Evolutionary conservation across 2,113 vertebrate genomes (phyloP).

Genomic region (Drymodes brunneopygia): DNA sequence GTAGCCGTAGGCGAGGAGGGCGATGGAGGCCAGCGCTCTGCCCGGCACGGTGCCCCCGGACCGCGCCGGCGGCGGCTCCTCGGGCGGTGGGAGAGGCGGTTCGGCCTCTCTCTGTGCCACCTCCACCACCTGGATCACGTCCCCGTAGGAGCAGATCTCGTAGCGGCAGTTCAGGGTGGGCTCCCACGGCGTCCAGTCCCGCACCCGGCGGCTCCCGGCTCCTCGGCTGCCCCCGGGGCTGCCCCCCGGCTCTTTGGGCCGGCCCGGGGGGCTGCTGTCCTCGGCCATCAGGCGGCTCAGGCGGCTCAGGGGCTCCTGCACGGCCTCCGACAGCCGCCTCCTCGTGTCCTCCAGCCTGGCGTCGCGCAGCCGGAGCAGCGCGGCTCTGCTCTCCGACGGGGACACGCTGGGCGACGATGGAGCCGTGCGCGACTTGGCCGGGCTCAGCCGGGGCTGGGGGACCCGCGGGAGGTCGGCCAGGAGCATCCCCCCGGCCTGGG

Average conservation of each 20-base stretch:
- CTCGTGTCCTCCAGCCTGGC: slow-evolving; percentile 83
- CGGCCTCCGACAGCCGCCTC: slow-evolving; percentile 76
- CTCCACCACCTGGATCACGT: slow-evolving; percentile 72
- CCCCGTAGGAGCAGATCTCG: slow-evolving; percentile 74
- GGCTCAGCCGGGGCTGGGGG: slow-evolving; percentile 74
- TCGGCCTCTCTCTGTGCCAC: neutral
- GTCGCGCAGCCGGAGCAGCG: slow-evolving; percentile 81
- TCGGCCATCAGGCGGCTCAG: slow-evolving; percentile 86
- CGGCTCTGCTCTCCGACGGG: slow-evolving; percentile 71
- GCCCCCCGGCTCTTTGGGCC: neutral
- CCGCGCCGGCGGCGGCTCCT: neutral
- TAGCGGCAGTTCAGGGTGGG: slow-evolving; percentile 56
- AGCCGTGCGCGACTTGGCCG: slow-evolving; percentile 83
- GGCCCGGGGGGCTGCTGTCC: slow-evolving; percentile 59
- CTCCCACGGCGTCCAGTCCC: slow-evolving; percentile 23
- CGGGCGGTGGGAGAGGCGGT: neutral
- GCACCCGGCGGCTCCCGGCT: neutral
- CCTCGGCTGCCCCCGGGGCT: slow-evolving; percentile 36
- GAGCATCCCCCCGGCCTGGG: slow-evolving; percentile 58
- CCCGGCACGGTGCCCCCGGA: slow-evolving; percentile 63
- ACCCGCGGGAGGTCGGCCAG: slow-evolving; percentile 41
- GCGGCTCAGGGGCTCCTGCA: slow-evolving; percentile 81
- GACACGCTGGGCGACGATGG: slow-evolving; percentile 80
- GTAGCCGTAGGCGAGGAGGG: slow-evolving; percentile 79
- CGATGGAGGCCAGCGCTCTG: slow-evolving; percentile 71